Percentiles rank a stretch among this genome's conserved stretches.
Evolutionary conservation across 2,888 invertebrate species (phyloP).

Genomic region (Unio delphinus): DNA sequence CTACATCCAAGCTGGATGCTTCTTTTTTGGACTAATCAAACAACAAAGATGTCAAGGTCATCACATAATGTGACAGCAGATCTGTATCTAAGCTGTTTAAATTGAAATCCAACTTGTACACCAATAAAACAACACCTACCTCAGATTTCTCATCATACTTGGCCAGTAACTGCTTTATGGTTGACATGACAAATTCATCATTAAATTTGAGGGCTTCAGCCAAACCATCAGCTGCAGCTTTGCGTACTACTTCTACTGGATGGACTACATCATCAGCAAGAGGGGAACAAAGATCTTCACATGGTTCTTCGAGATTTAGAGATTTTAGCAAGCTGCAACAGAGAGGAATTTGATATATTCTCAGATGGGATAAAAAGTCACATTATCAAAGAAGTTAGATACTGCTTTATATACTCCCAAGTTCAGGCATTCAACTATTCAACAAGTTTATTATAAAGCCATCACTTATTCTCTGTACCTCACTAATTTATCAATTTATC

Average conservation of each 20-base stretch:
- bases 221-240: slow-evolving; percentile 86
- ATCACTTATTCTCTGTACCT: no score
- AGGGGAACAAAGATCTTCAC: slow-evolving; percentile 51
- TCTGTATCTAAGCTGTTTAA: no score
- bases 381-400: neutral
- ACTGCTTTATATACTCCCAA: neutral
- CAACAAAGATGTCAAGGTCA: no score
- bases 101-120: no score
- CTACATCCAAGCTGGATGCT: no score
- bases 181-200: slow-evolving; percentile 74
- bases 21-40: no score
- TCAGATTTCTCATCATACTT: slow-evolving; percentile 84
- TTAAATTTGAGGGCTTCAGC: slow-evolving; percentile 74
- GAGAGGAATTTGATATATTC: neutral
- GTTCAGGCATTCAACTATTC: neutral
- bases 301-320: slow-evolving; percentile 51
- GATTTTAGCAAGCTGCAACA: slow-evolving; percentile 59
- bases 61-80: no score
- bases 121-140: slow-evolving; percentile 71
- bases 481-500: no score
- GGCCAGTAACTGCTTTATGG: slow-evolving; percentile 79
- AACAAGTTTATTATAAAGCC: neutral
- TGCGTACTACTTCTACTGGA: slow-evolving; percentile 86
- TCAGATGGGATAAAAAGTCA: neutral
- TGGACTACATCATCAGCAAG: slow-evolving; percentile 77